phyloP scores from a whole-genome alignment of 2,113 vertebrate genomes.

The Trachemys scripta region DNA sequence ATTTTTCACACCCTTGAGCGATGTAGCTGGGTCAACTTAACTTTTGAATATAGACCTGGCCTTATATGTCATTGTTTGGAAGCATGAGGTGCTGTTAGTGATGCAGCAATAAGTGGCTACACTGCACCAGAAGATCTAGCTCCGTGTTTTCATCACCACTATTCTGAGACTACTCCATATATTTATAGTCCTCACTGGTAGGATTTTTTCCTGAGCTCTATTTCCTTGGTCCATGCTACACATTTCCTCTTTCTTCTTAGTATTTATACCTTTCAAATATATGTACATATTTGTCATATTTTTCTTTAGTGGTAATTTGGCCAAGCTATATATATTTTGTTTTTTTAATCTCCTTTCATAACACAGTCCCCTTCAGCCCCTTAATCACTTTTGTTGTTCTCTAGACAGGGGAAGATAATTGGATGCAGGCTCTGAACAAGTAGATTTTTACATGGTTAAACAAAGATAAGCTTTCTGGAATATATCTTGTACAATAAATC shows the following conservation, averaged over 20 bases:
- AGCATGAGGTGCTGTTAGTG: not conserved
- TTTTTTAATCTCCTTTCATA: not conserved
- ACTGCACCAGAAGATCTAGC: not conserved
- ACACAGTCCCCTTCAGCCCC: not conserved
- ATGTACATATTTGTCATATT: not conserved
- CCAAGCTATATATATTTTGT: not conserved
- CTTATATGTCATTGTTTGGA: not conserved
- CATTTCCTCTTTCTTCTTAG: not conserved
- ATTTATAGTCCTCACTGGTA: not conserved
- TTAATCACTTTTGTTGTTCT: not conserved
- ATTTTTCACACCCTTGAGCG: not conserved
- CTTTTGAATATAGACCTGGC: not conserved
- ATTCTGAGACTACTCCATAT: not conserved
- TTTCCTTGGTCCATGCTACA: not conserved
- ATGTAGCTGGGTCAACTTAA: not conserved
- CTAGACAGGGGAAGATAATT: not conserved
- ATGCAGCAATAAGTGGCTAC: not conserved
- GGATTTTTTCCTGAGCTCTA: not conserved
- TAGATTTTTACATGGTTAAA: slow-evolving; percentile 28
- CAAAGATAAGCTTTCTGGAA: not conserved
- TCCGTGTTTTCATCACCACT: not conserved
- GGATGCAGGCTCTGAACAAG: not conserved
- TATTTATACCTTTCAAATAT: not conserved
- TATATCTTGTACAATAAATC: slow-evolving; percentile 46
- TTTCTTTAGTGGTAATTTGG: not conserved